A percentile compares a stretch with the other conserved stretches of the same genome.
Evolutionary conservation across 2,797 vertebrate species (phyloP).

Genomic region (Jordanella pulchra): DNA sequence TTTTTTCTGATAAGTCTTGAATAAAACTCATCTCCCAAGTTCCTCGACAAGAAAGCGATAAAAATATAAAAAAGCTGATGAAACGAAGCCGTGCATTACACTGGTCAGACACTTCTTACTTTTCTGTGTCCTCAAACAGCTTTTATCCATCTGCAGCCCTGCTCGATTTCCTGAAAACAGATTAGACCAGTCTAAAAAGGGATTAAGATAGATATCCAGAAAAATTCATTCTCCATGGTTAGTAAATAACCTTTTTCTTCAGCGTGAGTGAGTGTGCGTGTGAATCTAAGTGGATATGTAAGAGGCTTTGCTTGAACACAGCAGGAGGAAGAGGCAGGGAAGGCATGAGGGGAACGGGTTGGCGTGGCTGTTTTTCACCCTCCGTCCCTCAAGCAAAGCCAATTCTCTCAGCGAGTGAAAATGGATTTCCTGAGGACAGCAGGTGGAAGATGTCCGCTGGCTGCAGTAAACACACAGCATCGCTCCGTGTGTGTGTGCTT

Average conservation of each 20-base stretch:
- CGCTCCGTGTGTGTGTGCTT: slow-evolving; percentile 10
- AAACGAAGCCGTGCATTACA: not conserved
- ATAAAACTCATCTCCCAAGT: not conserved
- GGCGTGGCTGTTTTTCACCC: slow-evolving; percentile 42
- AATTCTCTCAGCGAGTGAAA: slow-evolving; percentile 66
- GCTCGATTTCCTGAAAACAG: slow-evolving; percentile 44
- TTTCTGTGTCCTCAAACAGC: slow-evolving; percentile 45
- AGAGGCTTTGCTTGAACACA: slow-evolving; percentile 46
- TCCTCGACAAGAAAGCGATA: not conserved
- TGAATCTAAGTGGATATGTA: slow-evolving; percentile 39
- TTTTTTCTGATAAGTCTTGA: not conserved
- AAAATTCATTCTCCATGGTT: slow-evolving; percentile 58
- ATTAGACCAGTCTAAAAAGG: slow-evolving; percentile 59
- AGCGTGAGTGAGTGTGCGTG: slow-evolving; percentile 23
- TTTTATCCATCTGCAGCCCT: slow-evolving; percentile 39
- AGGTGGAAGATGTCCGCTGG: slow-evolving; percentile 43
- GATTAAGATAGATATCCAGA: slow-evolving; percentile 70
- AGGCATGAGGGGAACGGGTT: slow-evolving; percentile 26
- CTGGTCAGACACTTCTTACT: slow-evolving; percentile 15
- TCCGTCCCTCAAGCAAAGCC: slow-evolving; percentile 51
- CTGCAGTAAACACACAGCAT: slow-evolving; percentile 19
- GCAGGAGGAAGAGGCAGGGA: slow-evolving; percentile 37
- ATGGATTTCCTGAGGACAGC: slow-evolving; percentile 61
- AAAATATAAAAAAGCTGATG: not conserved
- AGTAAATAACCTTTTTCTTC: slow-evolving; percentile 61